Conservation (phyloP, 2,797 vertebrate genomes). For the Chaunax sp. region DNA sequence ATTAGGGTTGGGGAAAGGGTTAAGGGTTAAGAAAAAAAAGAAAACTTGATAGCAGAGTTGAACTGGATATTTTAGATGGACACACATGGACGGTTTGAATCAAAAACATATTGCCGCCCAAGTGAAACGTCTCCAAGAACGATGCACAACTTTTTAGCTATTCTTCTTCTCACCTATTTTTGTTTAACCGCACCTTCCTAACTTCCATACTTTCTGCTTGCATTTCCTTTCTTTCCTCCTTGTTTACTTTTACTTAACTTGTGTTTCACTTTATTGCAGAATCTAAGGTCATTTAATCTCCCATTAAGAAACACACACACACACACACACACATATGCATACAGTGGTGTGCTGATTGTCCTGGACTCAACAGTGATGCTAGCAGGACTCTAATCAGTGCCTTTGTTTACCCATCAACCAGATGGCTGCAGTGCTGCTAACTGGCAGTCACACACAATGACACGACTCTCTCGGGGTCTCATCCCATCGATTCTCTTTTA, state of each 20-base stretch:
- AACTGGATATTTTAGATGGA: too few relatives aligned
- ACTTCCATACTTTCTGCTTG: not conserved
- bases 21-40: too few relatives aligned
- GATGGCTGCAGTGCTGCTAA: conserved; percentile 40
- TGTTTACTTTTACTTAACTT: not conserved
- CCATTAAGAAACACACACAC: not conserved
- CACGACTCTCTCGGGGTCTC: not conserved
- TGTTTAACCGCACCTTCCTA: too few relatives aligned
- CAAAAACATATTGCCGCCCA: too few relatives aligned
- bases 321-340: not conserved
- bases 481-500: not conserved
- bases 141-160: not conserved
- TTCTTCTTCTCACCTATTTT: not conserved
- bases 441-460: conserved; percentile 31
- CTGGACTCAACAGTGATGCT: conserved; percentile 51
- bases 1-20: too few relatives aligned
- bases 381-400: conserved; percentile 50
- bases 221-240: too few relatives aligned
- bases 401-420: conserved; percentile 64
- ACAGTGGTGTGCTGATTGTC: conserved; percentile 21
- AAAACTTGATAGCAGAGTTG: too few relatives aligned
- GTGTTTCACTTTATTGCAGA: not conserved
- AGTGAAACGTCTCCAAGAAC: too few relatives aligned
- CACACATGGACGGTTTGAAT: too few relatives aligned
- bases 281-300: conserved; percentile 8